Evolutionary conservation across 2,888 invertebrate genomes (phyloP).

Genomic region (Calameuta filiformis): DNA sequence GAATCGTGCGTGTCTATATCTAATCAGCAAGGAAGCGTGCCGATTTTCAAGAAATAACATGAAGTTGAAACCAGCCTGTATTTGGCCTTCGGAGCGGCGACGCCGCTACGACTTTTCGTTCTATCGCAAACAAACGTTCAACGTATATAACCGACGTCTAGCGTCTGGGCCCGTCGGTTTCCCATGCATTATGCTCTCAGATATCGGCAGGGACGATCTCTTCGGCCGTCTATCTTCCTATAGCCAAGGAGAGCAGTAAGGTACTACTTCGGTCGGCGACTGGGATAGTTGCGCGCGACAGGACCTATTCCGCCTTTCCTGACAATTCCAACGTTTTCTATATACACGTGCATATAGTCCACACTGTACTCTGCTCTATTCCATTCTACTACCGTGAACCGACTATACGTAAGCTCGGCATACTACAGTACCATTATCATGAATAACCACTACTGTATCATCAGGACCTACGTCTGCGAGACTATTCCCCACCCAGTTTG

Average conservation of each 20-base stretch:
- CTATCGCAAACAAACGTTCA: not conserved
- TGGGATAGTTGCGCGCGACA: not conserved
- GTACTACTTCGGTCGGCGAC: not conserved
- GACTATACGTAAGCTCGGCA: not conserved
- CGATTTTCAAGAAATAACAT: not conserved
- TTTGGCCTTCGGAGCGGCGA: not conserved
- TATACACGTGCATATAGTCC: not conserved
- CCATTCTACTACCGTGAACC: not conserved
- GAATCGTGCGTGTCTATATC: not conserved
- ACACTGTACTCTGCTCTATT: not conserved
- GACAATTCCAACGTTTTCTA: not conserved
- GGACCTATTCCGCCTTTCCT: not conserved
- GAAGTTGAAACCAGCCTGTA: not conserved
- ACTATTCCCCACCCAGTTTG: not conserved
- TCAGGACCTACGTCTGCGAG: not conserved
- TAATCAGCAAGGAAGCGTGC: not conserved
- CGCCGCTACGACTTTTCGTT: not conserved
- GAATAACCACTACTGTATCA: not conserved
- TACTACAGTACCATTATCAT: not conserved
- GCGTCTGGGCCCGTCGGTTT: not conserved
- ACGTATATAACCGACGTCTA: not conserved
- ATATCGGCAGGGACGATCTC: not conserved
- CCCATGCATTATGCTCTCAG: not conserved
- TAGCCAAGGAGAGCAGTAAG: not conserved
- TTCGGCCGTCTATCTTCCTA: not conserved